Evolutionary conservation across 2,888 invertebrate species (phyloP), one percentile per base, ranked within the genome.

Genomic region (Monochamus alternatus): DNA sequence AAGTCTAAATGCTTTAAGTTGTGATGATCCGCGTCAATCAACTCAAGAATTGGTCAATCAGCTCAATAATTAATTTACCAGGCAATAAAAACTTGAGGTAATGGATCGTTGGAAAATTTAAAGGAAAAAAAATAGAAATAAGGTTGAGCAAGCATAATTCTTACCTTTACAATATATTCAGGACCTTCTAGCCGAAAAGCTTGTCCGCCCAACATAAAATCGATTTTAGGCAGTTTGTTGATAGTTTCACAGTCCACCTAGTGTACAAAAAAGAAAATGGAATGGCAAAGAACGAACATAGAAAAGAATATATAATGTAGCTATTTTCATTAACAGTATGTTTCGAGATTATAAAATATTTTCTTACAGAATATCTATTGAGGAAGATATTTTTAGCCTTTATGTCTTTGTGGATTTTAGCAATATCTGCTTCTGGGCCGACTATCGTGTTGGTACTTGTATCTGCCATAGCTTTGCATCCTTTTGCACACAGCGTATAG

Each of bases 201-300:
- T 75, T 89, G 89, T 14, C 92, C 93, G 73, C 88, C 91, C 52
- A 95, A 84, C 1, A 89, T 88, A 84, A 95, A 92, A 58, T 89
- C 88, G 60, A 95, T 89, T 75, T 87, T 86, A 1, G 94, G 94
- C 67, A 95, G 87, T 74, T 89, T 89, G 51, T 91, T 90, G 44
- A 93, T 90, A 38, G 89, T 89, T 72, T 89, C 89, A 85, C 95
- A 95, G 83, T 92, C 89, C 55, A 95, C 91, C 89, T 92, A 78
- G 70, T 86, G 85, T 43, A 51, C 52, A 67, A 62, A 51, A 75
- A 22, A 2, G 52, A 63, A 67, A 64, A 75, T 75, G 68, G 65
- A 65, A 12, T 10, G 38, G 38, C 5, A 30, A 31, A 38, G 9
- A 43, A 44, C n/a, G n/a, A n/a, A n/a, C n/a, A n/a, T n/a, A n/a